Conservation (phyloP, 2,113 vertebrate genomes). For the Odobenus rosmarus region DNA sequence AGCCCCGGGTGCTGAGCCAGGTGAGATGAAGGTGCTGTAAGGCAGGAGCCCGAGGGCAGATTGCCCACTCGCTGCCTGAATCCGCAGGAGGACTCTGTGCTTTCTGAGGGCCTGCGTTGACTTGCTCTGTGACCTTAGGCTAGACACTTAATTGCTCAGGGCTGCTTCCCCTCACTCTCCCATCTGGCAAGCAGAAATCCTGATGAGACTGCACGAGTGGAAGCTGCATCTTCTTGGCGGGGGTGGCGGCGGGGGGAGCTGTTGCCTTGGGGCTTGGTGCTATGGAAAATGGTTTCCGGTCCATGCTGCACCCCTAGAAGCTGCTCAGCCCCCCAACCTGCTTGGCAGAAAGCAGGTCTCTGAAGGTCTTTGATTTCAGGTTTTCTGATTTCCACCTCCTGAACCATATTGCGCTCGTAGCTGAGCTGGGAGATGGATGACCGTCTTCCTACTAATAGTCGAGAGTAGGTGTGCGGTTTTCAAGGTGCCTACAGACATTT, state of each 20-base stretch:
- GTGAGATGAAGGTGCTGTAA: conserved; percentile 29
- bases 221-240: not conserved
- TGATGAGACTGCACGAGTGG: not conserved
- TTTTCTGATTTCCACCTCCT: conserved; percentile 28
- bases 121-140: conserved; percentile 71
- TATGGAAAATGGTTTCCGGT: not conserved
- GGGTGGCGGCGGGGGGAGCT: not conserved
- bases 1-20: conserved; percentile 6
- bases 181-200: conserved; percentile 33
- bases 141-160: conserved; percentile 64
- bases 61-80: conserved; percentile 51
- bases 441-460: not conserved
- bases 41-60: conserved; percentile 46
- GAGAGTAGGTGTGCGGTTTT: not conserved
- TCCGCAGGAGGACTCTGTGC: not conserved
- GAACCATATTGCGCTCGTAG: not conserved
- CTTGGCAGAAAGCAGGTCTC: not conserved
- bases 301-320: rapidly evolving
- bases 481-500: not conserved
- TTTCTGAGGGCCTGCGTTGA: conserved; percentile 7
- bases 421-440: not conserved
- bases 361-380: not conserved
- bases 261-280: not conserved
- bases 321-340: not conserved
- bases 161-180: conserved; percentile 21